Percentiles rank a stretch among this genome's conserved stretches.
These are phyloP conservation scores for Synchiropus splendidus DNA, from an alignment of 2,113 vertebrate species.

Conservation along the genomic window DNA sequence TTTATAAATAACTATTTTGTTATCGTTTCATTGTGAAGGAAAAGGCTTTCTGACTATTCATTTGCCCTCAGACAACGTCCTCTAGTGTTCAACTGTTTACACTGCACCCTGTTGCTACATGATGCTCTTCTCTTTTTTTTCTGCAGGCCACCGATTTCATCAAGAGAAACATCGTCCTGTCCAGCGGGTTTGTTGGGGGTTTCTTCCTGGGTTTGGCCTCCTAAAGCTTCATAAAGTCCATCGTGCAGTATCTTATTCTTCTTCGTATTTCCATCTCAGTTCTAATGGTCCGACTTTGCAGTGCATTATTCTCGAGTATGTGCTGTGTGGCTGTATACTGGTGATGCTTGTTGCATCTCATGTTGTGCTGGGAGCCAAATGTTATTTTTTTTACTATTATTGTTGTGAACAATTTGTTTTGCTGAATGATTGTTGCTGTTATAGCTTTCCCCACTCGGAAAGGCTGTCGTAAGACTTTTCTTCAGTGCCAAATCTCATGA, in stretches of 20 bases:
- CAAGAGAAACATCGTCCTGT: conserved; percentile 93
- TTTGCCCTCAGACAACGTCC: neutral
- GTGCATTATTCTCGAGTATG: conserved; percentile 13
- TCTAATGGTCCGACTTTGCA: no score
- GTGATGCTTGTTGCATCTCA: neutral
- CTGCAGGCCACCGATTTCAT: conserved; percentile 90
- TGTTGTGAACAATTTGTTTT: no score
- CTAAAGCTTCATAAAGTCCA: conserved; percentile 41
- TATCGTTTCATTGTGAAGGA: neutral
- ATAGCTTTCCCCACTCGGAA: no score
- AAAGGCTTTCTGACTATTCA: neutral
- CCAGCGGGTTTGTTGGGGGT: conserved; percentile 91
- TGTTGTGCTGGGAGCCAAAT: neutral
- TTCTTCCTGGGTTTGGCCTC: conserved; percentile 94
- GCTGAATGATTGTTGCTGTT: no score
- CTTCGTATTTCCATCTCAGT: conserved; percentile 12
- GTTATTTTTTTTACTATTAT: neutral
- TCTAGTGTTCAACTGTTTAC: neutral
- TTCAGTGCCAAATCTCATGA: no score
- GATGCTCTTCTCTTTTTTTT: neutral
- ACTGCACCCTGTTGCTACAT: neutral
- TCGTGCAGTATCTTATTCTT: conserved; percentile 25
- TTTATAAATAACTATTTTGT: no score
- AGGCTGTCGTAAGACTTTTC: no score
- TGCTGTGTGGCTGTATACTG: conserved; percentile 27